Conservation (phyloP, 37 sponge, comb jelly and placozoan genomes). For the Aphrocallistes beatrix region DNA sequence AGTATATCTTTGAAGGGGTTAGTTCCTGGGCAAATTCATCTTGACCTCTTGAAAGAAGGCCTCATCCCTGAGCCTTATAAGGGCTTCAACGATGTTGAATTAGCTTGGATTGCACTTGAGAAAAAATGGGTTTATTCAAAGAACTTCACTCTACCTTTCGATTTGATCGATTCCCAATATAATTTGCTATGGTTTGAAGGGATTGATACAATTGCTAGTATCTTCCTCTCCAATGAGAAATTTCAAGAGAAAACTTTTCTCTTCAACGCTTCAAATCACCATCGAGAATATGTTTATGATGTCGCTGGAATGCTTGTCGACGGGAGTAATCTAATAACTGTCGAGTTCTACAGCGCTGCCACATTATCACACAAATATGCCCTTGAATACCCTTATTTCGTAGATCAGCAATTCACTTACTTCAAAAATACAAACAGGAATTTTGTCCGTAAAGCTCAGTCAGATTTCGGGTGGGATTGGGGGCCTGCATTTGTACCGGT, state of each 20-base stretch:
- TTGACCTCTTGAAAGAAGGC: conserved; percentile 48
- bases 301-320: background rate
- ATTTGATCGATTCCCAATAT: background rate
- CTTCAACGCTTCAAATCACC: conserved; percentile 28
- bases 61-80: background rate
- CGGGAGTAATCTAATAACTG: background rate
- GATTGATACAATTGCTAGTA: conserved; percentile 6
- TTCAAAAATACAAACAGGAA: conserved; percentile 37
- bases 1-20: background rate
- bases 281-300: background rate
- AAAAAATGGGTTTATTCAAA: background rate
- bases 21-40: conserved; percentile 72
- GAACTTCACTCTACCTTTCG: background rate
- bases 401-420: conserved; percentile 24
- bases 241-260: conserved; percentile 31
- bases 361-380: background rate
- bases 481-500: conserved; percentile 84
- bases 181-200: background rate
- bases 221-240: background rate
- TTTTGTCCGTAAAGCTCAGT: conserved; percentile 78
- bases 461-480: conserved; percentile 99
- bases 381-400: background rate
- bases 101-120: background rate
- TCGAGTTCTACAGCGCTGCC: background rate
- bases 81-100: background rate